phyloP scores from a whole-genome alignment of 1,140 invertebrate genomes.

The Aphelinus atriplicis region DNA sequence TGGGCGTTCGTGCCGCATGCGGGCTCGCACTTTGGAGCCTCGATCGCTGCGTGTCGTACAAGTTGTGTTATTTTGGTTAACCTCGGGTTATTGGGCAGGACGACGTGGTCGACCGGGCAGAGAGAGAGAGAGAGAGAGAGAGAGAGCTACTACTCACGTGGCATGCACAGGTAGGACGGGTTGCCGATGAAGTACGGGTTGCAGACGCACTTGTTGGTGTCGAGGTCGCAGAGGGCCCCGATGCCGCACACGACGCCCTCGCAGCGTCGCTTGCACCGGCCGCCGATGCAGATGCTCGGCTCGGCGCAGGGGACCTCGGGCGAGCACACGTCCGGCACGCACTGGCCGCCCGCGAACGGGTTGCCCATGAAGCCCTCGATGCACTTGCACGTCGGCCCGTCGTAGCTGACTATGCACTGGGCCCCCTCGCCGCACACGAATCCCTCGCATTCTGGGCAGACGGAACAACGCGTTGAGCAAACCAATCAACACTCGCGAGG shows the following conservation, averaged over 20 bases:
- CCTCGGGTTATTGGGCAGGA: too few relatives aligned
- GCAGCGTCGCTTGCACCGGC: slow-evolving; percentile 86
- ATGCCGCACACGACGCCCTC: slow-evolving; percentile 85
- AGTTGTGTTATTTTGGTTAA: too few relatives aligned
- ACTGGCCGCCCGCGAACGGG: slow-evolving; percentile 88
- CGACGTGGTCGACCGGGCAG: too few relatives aligned
- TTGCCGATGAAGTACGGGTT: slow-evolving; percentile 88
- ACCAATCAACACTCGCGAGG: neutral
- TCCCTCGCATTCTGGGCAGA: slow-evolving; percentile 76
- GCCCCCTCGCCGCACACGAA: slow-evolving; percentile 84
- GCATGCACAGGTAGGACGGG: slow-evolving; percentile 88
- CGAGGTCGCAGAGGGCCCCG: slow-evolving; percentile 82
- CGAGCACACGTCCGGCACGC: slow-evolving; percentile 83
- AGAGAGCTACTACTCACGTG: slow-evolving; percentile 74
- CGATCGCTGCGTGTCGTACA: slow-evolving; percentile 71
- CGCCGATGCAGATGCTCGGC: slow-evolving; percentile 83
- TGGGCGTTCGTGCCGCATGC: slow-evolving; percentile 84
- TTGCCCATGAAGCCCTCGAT: slow-evolving; percentile 86
- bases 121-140: neutral
- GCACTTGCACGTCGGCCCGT: slow-evolving; percentile 88
- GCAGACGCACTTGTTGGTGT: slow-evolving; percentile 85
- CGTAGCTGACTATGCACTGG: slow-evolving; percentile 85
- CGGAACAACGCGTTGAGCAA: slow-evolving; percentile 10
- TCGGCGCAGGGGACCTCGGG: slow-evolving; percentile 78
- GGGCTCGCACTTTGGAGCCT: slow-evolving; percentile 82